Percentiles rank a stretch among this genome's conserved stretches.
These are phyloP conservation scores for Harpegnathos saltator DNA, from an alignment of 1,140 invertebrate genomes.

Conservation along the genomic window DNA sequence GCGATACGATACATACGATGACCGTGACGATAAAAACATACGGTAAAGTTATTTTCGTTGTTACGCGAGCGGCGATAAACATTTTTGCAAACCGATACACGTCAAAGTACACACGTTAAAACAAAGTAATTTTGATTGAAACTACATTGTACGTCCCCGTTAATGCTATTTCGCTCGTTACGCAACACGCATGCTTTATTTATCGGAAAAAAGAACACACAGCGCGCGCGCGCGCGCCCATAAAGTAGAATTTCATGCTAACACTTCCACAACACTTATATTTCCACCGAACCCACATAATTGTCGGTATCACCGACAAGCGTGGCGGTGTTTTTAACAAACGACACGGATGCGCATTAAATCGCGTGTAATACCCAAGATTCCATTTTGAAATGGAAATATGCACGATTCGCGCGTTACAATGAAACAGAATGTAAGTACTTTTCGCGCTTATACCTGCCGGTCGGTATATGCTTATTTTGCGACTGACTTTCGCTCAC, in stretches of 20 bases:
- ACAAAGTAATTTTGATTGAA: conserved; percentile 7
- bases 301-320: not conserved
- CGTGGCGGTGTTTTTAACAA: conserved; percentile 3
- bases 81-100: not conserved
- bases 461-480: not conserved
- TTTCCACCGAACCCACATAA: not conserved
- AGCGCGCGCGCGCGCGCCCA: too few relatives aligned
- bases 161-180: conserved; percentile 27
- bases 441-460: not conserved
- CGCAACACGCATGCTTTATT: not conserved
- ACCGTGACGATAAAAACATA: not conserved
- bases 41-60: not conserved
- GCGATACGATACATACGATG: not conserved
- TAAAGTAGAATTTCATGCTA: conserved; percentile 12
- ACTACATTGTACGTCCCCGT: not conserved
- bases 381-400: conserved; percentile 12
- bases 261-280: conserved; percentile 20
- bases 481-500: not conserved
- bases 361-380: not conserved
- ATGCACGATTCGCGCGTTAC: not conserved
- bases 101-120: not conserved
- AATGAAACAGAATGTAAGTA: not conserved
- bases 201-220: not conserved
- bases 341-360: not conserved
- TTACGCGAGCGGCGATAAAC: not conserved